Percentiles rank a stretch among this genome's conserved stretches.
Evolutionary conservation across 2,888 invertebrate species (phyloP).

Genomic region (Cantharis lateralis): DNA sequence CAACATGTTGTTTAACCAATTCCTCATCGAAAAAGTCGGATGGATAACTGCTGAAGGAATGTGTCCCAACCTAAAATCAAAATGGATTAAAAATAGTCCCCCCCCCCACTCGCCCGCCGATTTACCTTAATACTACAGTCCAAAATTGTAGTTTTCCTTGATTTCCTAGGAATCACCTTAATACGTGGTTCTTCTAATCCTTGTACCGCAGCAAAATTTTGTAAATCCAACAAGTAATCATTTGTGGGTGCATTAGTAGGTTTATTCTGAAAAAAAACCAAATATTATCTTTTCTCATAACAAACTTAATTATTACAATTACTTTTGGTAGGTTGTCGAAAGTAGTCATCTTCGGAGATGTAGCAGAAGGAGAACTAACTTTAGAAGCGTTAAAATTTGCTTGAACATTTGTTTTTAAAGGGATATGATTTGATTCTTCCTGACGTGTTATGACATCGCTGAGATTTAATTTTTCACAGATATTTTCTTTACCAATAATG

Average conservation of each 20-base stretch:
- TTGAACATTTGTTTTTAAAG: neutral
- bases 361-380: neutral
- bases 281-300: neutral
- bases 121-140: conserved; percentile 47
- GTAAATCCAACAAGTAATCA: conserved; percentile 44
- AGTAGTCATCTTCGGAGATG: neutral
- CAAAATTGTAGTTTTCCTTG: conserved; percentile 29
- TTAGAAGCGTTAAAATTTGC: neutral
- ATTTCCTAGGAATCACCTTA: conserved; percentile 24
- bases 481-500: neutral
- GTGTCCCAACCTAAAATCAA: conserved; percentile 46
- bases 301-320: no score
- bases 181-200: conserved; percentile 43
- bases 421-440: neutral
- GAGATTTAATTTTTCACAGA: neutral
- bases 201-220: conserved; percentile 41
- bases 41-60: conserved; percentile 56
- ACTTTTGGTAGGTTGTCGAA: neutral
- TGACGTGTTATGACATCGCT: neutral
- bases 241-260: conserved; percentile 29
- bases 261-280: neutral
- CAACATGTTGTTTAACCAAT: conserved; percentile 54
- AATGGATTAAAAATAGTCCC: neutral
- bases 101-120: neutral
- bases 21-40: conserved; percentile 50